A percentile compares a stretch with the other conserved stretches of the same genome.
phyloP scores from a whole-genome alignment of 2,797 vertebrate genomes.

The Delichon dasypus region DNA sequence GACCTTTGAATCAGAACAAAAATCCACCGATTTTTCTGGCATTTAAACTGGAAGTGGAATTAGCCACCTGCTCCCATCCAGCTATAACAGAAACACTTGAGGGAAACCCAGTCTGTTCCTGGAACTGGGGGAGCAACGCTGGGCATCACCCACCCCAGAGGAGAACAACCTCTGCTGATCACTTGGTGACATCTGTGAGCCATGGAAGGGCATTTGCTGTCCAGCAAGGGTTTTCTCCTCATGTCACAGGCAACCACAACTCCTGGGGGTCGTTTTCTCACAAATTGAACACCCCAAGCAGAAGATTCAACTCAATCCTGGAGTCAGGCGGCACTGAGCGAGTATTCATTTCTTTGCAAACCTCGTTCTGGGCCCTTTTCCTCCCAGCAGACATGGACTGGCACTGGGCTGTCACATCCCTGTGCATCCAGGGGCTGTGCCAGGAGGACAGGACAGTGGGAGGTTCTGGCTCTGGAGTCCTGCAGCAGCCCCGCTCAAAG shows the following conservation, averaged over 20 bases:
- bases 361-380: too few species aligned
- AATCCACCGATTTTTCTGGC: not conserved
- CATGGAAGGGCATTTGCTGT: not conserved
- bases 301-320: not conserved
- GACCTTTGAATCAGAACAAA: not conserved
- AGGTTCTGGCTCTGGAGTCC: not conserved
- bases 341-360: not conserved
- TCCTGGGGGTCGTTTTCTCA: not conserved
- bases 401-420: not conserved
- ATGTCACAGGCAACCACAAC: not conserved
- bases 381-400: not conserved
- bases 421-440: not conserved
- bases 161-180: not conserved
- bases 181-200: not conserved
- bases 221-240: not conserved
- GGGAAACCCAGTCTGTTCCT: not conserved
- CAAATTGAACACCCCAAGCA: not conserved
- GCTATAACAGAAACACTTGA: not conserved
- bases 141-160: not conserved
- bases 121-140: not conserved
- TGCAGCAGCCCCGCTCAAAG: not conserved
- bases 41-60: not conserved
- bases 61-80: not conserved
- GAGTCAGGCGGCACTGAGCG: not conserved
- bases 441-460: fast-evolving